These are phyloP conservation scores for Andrena camellia DNA, from an alignment of 2,888 invertebrate species.

Conservation along the genomic window DNA sequence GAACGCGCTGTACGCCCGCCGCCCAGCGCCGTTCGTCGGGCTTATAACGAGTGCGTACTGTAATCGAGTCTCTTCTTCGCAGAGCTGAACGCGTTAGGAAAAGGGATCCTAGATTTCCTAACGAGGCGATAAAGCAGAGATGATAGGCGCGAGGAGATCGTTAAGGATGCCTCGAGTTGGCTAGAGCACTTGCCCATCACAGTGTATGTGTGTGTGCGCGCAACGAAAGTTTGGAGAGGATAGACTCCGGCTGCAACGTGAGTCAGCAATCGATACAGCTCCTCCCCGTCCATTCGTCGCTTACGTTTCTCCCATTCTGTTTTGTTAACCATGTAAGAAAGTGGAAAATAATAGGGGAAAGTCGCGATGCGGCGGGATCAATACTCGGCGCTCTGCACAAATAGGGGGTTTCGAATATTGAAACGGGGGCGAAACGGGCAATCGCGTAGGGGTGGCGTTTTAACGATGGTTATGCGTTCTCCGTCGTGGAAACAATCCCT, in stretches of 20 bases:
- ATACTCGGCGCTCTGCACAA: slow-evolving; percentile 14
- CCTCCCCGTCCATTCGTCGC: slow-evolving; percentile 29
- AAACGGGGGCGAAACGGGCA: not conserved
- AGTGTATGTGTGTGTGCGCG: slow-evolving; percentile 1
- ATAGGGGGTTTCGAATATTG: slow-evolving; percentile 19
- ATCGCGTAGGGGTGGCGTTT: not conserved
- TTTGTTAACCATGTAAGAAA: slow-evolving; percentile 35
- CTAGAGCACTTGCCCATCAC: not conserved
- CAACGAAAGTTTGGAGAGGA: slow-evolving; percentile 30
- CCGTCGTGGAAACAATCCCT: not conserved
- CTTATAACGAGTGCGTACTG: not conserved
- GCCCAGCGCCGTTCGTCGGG: too few relatives aligned
- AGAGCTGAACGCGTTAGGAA: not conserved
- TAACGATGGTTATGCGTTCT: not conserved
- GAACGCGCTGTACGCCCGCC: too few relatives aligned
- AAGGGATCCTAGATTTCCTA: slow-evolving; percentile 5
- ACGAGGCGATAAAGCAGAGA: slow-evolving; percentile 2
- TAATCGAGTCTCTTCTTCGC: not conserved
- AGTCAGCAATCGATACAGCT: slow-evolving; percentile 48
- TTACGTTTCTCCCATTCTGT: slow-evolving; percentile 36
- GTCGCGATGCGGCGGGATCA: slow-evolving; percentile 13
- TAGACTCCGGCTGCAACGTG: slow-evolving; percentile 29
- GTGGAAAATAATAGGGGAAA: slow-evolving; percentile 41
- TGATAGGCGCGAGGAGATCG: not conserved
- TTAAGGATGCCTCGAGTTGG: slow-evolving; percentile 12